Evolutionary conservation across 2,888 invertebrate genomes (phyloP).

Genomic region (Caenorhabditis becei): DNA sequence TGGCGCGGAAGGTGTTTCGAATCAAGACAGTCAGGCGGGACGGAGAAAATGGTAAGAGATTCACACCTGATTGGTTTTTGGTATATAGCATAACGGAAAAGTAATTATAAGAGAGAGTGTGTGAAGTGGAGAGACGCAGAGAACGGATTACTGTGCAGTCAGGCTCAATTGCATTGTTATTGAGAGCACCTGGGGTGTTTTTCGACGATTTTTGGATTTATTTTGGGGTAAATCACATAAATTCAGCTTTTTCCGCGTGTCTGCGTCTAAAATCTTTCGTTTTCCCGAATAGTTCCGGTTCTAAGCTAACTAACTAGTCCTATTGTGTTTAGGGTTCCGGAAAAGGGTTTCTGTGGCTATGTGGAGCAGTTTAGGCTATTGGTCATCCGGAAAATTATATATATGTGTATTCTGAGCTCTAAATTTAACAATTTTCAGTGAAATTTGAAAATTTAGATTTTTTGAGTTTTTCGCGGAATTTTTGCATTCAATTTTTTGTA

Average conservation of each 20-base stretch:
- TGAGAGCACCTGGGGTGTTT: constrained; percentile 14
- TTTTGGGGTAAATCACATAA: too few relatives aligned
- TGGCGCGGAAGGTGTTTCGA: constrained; percentile 55
- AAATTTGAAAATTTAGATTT: too few relatives aligned
- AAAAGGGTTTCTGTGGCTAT: too few relatives aligned
- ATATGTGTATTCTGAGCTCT: too few relatives aligned
- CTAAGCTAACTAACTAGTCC: constrained; percentile 31
- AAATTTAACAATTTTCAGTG: too few relatives aligned
- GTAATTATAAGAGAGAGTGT: constrained; percentile 47
- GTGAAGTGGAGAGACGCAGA: constrained; percentile 40
- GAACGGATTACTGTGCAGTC: constrained; percentile 31
- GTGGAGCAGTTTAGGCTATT: too few relatives aligned
- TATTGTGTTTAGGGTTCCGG: constrained; percentile 31
- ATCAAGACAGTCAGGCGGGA: constrained; percentile 54
- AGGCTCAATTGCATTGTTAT: constrained; percentile 23
- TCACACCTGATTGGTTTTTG: constrained; percentile 41
- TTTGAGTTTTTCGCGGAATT: too few relatives aligned
- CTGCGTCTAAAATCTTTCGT: constrained; percentile 7
- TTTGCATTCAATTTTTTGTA: too few relatives aligned
- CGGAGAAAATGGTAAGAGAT: constrained; percentile 29
- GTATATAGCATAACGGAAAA: constrained; percentile 17
- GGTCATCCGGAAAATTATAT: too few relatives aligned
- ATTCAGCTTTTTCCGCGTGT: neutral
- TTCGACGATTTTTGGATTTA: too few relatives aligned
- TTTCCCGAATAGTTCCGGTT: constrained; percentile 28